Evolutionary conservation across 2,113 vertebrate species (phyloP).

Genomic region (Propithecus coquereli): DNA sequence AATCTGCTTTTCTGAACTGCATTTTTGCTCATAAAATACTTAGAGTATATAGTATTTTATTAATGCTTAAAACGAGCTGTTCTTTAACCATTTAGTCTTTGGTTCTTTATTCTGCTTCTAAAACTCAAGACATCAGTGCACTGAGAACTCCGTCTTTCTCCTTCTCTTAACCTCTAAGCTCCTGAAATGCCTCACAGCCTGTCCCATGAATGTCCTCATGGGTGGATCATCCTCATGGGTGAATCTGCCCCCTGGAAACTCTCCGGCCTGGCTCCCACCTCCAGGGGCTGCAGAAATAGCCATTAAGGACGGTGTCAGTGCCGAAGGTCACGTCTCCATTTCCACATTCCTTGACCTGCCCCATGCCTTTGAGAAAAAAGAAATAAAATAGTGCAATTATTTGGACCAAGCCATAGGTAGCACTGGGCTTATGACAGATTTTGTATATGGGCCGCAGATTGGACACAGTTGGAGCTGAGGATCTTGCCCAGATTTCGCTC

Average conservation of each 20-base stretch:
- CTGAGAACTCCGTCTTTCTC: background rate
- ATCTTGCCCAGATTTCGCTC: slow-evolving; percentile 52
- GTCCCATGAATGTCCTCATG: background rate
- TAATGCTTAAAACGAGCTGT: slow-evolving; percentile 54
- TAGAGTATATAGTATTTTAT: slow-evolving; percentile 37
- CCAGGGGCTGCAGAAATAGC: background rate
- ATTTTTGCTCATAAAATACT: slow-evolving; percentile 61
- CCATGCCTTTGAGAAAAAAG: background rate
- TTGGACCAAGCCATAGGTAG: slow-evolving; percentile 26
- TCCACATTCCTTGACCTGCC: background rate
- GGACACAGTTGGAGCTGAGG: slow-evolving; percentile 61
- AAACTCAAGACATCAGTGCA: background rate
- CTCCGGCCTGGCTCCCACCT: background rate
- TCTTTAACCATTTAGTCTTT: slow-evolving; percentile 59
- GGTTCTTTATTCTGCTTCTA: background rate
- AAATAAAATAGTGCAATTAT: slow-evolving; percentile 6
- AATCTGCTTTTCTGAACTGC: slow-evolving; percentile 63
- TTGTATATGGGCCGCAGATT: slow-evolving; percentile 60
- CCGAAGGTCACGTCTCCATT: background rate
- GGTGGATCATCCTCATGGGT: background rate
- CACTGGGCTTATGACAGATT: slow-evolving; percentile 44
- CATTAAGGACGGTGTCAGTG: background rate
- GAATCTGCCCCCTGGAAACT: background rate
- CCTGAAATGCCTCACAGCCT: background rate
- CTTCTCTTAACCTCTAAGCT: background rate